These are phyloP conservation scores for Plagodis dolabraria DNA, from an alignment of 2,888 invertebrate genomes.

Conservation along the genomic window DNA sequence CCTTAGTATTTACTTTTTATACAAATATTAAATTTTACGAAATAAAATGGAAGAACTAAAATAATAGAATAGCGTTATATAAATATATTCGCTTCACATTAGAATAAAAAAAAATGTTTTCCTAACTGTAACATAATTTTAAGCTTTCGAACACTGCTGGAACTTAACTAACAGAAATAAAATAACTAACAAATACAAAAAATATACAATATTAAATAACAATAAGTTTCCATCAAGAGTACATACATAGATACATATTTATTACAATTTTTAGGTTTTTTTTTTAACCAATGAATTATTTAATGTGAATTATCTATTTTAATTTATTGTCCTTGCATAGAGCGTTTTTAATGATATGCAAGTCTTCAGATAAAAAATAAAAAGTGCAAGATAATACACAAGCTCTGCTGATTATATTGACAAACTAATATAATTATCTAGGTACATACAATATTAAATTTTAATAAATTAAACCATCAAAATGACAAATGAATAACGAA, in stretches of 20 bases:
- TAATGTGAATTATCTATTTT: constrained; percentile 13
- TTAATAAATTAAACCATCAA: too few relatives aligned
- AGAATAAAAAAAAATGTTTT: neutral
- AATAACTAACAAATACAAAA: neutral
- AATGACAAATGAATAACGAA: too few relatives aligned
- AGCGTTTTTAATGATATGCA: too few relatives aligned
- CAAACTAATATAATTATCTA: too few relatives aligned
- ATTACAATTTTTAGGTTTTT: constrained; percentile 20
- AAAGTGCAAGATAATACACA: too few relatives aligned
- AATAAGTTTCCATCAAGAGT: constrained; percentile 12
- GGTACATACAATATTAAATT: too few relatives aligned
- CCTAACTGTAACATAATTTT: neutral
- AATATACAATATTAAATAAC: neutral
- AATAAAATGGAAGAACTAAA: constrained; percentile 49
- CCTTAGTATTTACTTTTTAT: constrained; percentile 12
- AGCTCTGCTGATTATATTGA: too few relatives aligned
- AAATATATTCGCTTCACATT: constrained; percentile 26
- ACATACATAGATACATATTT: constrained; percentile 24
- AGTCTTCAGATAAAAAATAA: too few relatives aligned
- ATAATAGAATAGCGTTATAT: constrained; percentile 16
- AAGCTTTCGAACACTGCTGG: too few relatives aligned
- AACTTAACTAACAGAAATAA: too few relatives aligned
- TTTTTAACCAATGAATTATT: too few relatives aligned
- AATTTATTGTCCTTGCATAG: constrained; percentile 1
- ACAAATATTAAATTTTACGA: constrained; percentile 24